A percentile compares a stretch with the other conserved stretches of the same genome.
Conservation (phyloP, 2,797 vertebrate genomes). For the Acipenser transmontanus region DNA sequence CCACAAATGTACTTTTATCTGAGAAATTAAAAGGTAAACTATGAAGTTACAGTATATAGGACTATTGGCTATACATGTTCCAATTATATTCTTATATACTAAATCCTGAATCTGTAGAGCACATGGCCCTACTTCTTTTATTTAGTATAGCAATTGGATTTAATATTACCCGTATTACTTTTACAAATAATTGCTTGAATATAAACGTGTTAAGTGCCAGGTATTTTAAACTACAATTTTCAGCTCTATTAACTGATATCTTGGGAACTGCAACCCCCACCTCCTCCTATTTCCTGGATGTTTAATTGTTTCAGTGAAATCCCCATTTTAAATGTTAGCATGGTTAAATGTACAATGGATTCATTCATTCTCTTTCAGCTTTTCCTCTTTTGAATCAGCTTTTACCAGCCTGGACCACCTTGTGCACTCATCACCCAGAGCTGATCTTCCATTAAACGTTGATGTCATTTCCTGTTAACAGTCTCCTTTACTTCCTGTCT, state of each 20-base stretch:
- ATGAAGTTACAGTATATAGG: no score
- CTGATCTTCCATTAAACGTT: slow-evolving; percentile 12
- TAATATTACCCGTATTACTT: no score
- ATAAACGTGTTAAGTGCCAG: background rate
- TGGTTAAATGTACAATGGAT: slow-evolving; percentile 3
- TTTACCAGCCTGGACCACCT: slow-evolving; percentile 3
- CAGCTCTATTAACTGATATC: background rate
- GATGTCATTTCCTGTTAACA: slow-evolving; percentile 17
- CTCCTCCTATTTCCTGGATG: background rate
- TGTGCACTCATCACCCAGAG: slow-evolving; percentile 13
- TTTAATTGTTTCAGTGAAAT: background rate
- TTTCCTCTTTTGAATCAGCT: slow-evolving; percentile 9
- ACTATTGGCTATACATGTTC: no score
- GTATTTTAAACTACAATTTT: background rate
- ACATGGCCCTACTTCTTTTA: no score
- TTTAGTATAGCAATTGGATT: no score
- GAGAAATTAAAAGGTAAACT: no score
- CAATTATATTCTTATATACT: no score
- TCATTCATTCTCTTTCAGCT: slow-evolving; percentile 10
- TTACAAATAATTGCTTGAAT: background rate
- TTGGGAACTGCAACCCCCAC: background rate
- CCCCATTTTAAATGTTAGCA: slow-evolving; percentile 10
- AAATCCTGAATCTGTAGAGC: no score
- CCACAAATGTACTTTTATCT: no score
- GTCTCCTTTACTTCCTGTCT: background rate